Base-by-base conservation (phyloP, 2,113 vertebrate species). In the Leucoraja erinaceus region DNA sequence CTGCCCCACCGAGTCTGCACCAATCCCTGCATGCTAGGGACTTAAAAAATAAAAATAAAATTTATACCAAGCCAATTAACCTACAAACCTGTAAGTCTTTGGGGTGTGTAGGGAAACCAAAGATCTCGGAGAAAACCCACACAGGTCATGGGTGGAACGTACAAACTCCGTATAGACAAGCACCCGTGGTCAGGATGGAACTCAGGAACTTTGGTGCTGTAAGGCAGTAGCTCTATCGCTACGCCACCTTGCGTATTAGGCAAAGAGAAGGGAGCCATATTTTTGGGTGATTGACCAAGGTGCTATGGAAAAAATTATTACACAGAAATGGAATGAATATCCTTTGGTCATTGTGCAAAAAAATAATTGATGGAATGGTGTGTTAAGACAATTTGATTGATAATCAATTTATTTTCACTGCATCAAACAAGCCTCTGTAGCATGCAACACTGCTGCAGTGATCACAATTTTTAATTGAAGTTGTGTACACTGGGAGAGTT, bases 381-480 rank as follows among this genome's bases (percentile, higher is more conserved):
- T 81, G 33, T 81, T 54, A 81, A 81, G 33, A 54, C 38, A 16
- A 47, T 81, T 22, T 81, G 75, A 31, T 76, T 76, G 75, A 20
- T 54, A 22, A 72, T 72, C 18, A 81, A 81, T 81, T 31, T 76
- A 76, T 76, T 76, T 76, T 76, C 75, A 74, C 25, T 74, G 20
- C 31, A 31, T 78, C 33, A 81, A 7, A 81, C 78, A 81, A 20
- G 18, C 78, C 78, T 54, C 14, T 22, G 33, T 0, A 47, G 38
- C 38, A 47, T 47, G 33, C 33, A 81, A 22, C 28, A 31, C n/a
- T 31, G 72, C 20, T 76, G 75, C 75, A 76, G 0, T 76, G 75
- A 76, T 76, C 75, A 76, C 75, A 76, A 76, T n/a, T 78, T 81
- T 81, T 81, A 33, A 54, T 47, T 81, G 33, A 81, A 81, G 54